Percentiles rank a stretch among this genome's conserved stretches.
phyloP scores from a whole-genome alignment of 2,888 invertebrate genomes.

The Archips crataeganus region DNA sequence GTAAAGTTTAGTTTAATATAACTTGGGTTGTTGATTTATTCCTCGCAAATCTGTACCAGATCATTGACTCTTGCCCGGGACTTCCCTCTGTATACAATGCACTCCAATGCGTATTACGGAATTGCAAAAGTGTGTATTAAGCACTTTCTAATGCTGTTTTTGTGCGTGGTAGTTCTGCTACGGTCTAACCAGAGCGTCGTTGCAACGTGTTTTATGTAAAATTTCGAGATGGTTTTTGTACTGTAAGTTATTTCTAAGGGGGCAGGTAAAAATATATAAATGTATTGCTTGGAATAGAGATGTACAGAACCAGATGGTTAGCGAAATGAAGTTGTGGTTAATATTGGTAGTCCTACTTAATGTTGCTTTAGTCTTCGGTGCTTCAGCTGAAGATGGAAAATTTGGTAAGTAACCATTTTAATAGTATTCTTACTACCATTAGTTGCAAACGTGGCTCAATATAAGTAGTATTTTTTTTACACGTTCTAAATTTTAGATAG shows the following conservation, averaged over 20 bases:
- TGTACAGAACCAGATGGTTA: constrained; percentile 51
- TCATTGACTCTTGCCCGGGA: constrained; percentile 19
- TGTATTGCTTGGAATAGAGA: constrained; percentile 52
- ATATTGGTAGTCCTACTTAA: constrained; percentile 53
- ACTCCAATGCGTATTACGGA: constrained; percentile 2
- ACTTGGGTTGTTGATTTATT: constrained; percentile 2
- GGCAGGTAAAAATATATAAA: constrained; percentile 59
- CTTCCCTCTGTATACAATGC: constrained; percentile 17
- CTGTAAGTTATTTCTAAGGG: constrained; percentile 3
- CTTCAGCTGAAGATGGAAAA: constrained; percentile 34
- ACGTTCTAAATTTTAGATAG: no score
- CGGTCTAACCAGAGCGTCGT: constrained; percentile 44
- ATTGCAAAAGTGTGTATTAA: not conserved
- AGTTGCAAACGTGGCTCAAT: not conserved
- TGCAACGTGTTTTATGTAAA: constrained; percentile 48
- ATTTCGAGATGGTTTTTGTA: constrained; percentile 46
- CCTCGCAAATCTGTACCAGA: not conserved
- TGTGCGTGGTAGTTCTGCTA: not conserved
- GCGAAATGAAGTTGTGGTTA: constrained; percentile 61
- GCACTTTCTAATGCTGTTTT: not conserved
- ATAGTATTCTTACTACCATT: not conserved
- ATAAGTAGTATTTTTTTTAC: no score
- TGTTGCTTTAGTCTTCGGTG: constrained; percentile 48
- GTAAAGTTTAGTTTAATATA: not conserved
- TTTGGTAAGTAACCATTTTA: constrained; percentile 1